Evolutionary conservation across 2,888 invertebrate species (phyloP), one percentile per base, ranked within the genome.

Genomic region (Acleris cristana): DNA sequence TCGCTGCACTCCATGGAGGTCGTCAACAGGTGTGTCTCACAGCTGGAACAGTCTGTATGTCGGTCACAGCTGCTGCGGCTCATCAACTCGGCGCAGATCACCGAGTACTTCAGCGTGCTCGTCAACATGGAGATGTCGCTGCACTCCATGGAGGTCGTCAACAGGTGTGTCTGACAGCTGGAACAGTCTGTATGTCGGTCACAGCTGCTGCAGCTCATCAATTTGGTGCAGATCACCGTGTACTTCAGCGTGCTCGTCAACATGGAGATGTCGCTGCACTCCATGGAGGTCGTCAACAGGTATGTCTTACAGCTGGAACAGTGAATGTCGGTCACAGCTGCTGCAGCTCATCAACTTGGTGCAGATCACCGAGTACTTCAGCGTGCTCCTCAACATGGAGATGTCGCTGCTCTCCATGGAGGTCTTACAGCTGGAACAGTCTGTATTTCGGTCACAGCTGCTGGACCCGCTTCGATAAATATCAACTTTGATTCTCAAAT

Each of bases 381-480:
- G 97, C 75, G 98, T 98, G 44, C 93, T 99, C 51, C 98, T 99
- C 63, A 98, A 99, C 83, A 99, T 99, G 99, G 99, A 99, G 87
- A 98, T 99, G 96, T 98, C 99, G 0, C 92, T 99, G 70, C 99
- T 99, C 89, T 99, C 99, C n/a, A 99, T 99, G 98, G 99, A 99
- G 91, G 99, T 99, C 34, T 26, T 14, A 53, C 16, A 53, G 16
- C 16, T 14, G 44, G 26, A 26, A 6, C 26, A 26, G 26, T 26
- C 26, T 26, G 26, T 26, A 26, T 26, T 5, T 26, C 26, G 26
- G 26, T 26, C 26, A 6, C 26, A 26, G 63, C 92, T 99, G 26
- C 92, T 99, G 57, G 85, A 4, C 4, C 23, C 26, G 1, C 26
- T 26, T 2, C 26, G 7, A 6, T 26, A 26, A 7, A 26, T 0